Evolutionary conservation across 2,797 vertebrate genomes (phyloP).

Genomic region (Tolypeutes matacus): DNA sequence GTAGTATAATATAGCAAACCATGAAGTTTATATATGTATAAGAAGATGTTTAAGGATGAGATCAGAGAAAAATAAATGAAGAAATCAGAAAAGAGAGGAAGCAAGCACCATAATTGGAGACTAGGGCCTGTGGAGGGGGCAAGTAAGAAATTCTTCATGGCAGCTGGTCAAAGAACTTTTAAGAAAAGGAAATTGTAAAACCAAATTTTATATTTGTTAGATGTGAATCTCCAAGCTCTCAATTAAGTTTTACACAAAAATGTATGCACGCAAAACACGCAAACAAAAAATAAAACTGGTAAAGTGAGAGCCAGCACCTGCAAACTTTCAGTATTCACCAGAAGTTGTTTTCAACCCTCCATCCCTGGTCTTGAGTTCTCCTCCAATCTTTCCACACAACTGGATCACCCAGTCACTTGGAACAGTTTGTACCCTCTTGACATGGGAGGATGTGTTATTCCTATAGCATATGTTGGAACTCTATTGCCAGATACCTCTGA

Average conservation of each 20-base stretch:
- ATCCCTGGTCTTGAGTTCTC: background rate
- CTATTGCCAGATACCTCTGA: background rate
- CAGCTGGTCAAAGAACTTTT: background rate
- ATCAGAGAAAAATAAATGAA: background rate
- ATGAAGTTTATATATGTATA: background rate
- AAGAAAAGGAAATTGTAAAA: constrained; percentile 3
- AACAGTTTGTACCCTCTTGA: background rate
- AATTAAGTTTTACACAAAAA: background rate
- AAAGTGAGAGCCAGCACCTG: background rate
- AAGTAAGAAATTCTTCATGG: background rate
- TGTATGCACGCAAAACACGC: background rate
- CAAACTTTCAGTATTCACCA: background rate
- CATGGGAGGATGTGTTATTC: background rate
- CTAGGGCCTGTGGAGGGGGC: background rate
- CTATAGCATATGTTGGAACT: background rate
- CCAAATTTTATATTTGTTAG: background rate
- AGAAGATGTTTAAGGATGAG: background rate
- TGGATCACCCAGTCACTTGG: background rate
- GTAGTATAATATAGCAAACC: background rate
- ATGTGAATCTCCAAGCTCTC: background rate
- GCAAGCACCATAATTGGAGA: background rate
- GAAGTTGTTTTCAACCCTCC: background rate
- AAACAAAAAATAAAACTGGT: background rate
- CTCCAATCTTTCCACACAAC: background rate
- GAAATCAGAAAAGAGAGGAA: background rate